These are phyloP conservation scores for Phalera bucephala DNA, from an alignment of 2,888 invertebrate genomes.

Conservation along the genomic window DNA sequence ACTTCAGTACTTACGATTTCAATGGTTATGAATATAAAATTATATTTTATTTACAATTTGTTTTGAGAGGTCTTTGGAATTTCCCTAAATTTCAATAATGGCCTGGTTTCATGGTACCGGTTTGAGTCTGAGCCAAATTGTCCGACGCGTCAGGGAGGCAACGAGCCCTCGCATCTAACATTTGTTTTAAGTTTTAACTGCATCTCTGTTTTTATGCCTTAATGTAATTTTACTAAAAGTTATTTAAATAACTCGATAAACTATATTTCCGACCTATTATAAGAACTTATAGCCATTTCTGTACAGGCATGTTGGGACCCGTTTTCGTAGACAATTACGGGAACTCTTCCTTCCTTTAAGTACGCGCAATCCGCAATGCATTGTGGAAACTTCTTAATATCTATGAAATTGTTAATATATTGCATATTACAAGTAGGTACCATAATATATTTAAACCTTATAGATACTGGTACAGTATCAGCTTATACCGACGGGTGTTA, in stretches of 20 bases:
- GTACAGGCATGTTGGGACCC: too few relatives aligned
- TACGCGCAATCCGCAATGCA: too few relatives aligned
- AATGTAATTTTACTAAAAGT: neutral
- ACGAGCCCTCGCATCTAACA: slow-evolving; percentile 10
- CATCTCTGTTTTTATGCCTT: neutral
- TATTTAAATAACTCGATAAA: neutral
- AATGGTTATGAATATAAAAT: neutral
- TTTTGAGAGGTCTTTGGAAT: neutral
- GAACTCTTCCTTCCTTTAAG: too few relatives aligned
- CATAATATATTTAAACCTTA: too few relatives aligned
- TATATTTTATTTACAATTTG: neutral
- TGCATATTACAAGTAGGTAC: too few relatives aligned
- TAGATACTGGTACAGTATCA: too few relatives aligned
- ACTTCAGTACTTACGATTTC: neutral
- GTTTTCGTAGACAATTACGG: too few relatives aligned
- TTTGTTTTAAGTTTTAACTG: neutral
- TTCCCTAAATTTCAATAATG: slow-evolving; percentile 35
- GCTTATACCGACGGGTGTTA: too few relatives aligned
- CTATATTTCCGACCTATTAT: too few relatives aligned
- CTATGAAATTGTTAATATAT: too few relatives aligned
- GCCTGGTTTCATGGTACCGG: slow-evolving; percentile 26
- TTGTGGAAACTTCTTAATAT: too few relatives aligned
- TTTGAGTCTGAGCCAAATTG: slow-evolving; percentile 51
- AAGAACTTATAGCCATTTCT: too few relatives aligned
- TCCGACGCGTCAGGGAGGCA: slow-evolving; percentile 18